phyloP scores from a whole-genome alignment of 2,797 vertebrate genomes.

The Parauchenoglanis punctatus region DNA sequence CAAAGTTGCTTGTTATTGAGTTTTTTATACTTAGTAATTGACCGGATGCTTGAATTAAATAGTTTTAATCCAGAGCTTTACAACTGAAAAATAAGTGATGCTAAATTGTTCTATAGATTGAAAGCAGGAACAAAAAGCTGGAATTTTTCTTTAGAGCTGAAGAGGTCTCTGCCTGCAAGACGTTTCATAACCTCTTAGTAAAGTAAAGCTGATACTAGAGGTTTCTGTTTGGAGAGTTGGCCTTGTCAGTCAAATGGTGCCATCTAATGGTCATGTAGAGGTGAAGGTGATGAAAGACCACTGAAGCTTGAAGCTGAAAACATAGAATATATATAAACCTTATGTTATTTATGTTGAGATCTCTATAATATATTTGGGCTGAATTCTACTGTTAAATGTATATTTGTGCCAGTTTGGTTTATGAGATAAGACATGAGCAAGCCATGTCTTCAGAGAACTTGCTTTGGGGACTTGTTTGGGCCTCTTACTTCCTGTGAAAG shows the following conservation, averaged over 20 bases:
- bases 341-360: neutral
- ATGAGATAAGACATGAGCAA: neutral
- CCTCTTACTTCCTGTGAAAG: no score
- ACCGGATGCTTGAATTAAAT: neutral
- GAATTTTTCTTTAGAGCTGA: neutral
- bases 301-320: neutral
- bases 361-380: neutral
- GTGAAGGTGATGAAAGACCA: neutral
- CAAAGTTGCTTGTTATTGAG: no score
- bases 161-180: neutral
- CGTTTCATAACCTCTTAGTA: neutral
- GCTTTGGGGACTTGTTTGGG: no score
- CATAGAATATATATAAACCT: neutral
- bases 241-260: conserved; percentile 24
- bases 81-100: neutral
- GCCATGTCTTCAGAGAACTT: no score
- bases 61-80: neutral
- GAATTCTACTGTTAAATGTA: neutral
- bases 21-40: neutral
- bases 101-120: neutral
- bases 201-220: neutral
- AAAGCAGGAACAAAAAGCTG: neutral
- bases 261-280: conserved; percentile 32
- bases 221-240: neutral
- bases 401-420: neutral